Conservation (phyloP, 1,140 invertebrate species). For the Drosophila ambigua region DNA sequence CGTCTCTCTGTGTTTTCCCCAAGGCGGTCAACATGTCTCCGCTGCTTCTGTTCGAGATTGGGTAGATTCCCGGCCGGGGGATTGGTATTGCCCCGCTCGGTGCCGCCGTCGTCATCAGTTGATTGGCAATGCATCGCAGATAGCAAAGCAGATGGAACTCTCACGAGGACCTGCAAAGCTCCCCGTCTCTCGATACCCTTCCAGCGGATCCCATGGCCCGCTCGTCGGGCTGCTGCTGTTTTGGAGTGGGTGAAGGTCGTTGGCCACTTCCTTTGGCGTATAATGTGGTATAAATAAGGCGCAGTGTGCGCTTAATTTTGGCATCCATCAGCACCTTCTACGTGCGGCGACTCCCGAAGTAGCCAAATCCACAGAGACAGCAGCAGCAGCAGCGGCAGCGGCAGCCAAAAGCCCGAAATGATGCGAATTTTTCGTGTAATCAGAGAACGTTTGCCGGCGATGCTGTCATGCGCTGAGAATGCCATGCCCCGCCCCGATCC, state of each 20-base stretch:
- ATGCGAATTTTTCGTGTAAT: slow-evolving; percentile 34
- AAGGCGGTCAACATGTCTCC: not conserved
- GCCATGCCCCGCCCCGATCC: slow-evolving; percentile 7
- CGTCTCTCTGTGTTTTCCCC: slow-evolving; percentile 30
- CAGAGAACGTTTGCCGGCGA: not conserved
- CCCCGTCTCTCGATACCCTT: not conserved
- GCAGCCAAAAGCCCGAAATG: not conserved
- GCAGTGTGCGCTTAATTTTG: slow-evolving; percentile 31
- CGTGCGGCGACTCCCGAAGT: slow-evolving; percentile 28
- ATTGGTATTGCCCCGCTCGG: slow-evolving; percentile 30
- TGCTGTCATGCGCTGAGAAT: no score
- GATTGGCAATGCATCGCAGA: not conserved
- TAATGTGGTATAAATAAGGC: slow-evolving; percentile 28
- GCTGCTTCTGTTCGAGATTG: not conserved
- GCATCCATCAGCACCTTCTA: slow-evolving; percentile 22
- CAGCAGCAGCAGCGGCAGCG: not conserved
- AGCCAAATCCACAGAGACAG: not conserved
- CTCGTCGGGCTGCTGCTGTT: no score
- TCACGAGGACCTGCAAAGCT: no score
- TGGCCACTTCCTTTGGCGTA: slow-evolving; percentile 22
- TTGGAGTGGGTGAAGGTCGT: slow-evolving; percentile 13
- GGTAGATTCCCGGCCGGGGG: slow-evolving; percentile 33
- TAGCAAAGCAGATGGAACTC: slow-evolving; percentile 1
- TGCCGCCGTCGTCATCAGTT: slow-evolving; percentile 15
- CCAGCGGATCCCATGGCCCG: not conserved